Evolutionary conservation across 2,113 vertebrate genomes (phyloP), one percentile per base, ranked within the genome.

Genomic region (Laticauda colubrina): DNA sequence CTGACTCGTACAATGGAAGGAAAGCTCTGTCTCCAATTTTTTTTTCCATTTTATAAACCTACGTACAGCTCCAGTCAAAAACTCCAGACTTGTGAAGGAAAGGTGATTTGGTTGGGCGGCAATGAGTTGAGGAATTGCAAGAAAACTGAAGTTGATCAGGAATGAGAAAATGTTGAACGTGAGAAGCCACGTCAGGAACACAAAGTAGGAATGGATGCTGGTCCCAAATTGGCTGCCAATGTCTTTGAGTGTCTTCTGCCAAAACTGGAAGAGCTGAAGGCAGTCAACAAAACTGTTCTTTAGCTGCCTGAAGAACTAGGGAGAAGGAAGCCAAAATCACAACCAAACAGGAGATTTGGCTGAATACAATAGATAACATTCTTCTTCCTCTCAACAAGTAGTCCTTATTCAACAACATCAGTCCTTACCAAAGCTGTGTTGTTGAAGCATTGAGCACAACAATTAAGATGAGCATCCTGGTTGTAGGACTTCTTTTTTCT

Each of bases 41-140:
- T 12, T 88, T 12, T 10, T 29, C 9, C 14, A 8, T 69, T 15
- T 61, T 24, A 43, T 45, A 53, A 53, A 51, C 24, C 45, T 69
- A 98, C 99, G 98, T 96, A 99, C 99, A 89, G 97, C 97, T 94
- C 99, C 99, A 0, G 98, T 99, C 87, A 99, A 91, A 91, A 99
- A 93, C 94, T 99, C 99, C 96, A 99, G 96, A 4, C 99, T 98
- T 0, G 93, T 98, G 97, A 99, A 99, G 0, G 61, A 90, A n/a
- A 94, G 95, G 34, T 97, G 97, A 15, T 97, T 98, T 15, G 87
- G 95, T 89, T 90, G 93, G 3, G 91, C 94, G 54, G 96, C 95
- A 3, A 98, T 88, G 0, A 99, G 97, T 96, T 98, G 98, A 0
- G 99, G 99, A 92, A 99, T 94, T 88, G 98, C 97, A 95, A 99